Evolutionary conservation across 2,888 invertebrate genomes (phyloP), one percentile per base, ranked within the genome.

Genomic region (Rhabditoides inermis): DNA sequence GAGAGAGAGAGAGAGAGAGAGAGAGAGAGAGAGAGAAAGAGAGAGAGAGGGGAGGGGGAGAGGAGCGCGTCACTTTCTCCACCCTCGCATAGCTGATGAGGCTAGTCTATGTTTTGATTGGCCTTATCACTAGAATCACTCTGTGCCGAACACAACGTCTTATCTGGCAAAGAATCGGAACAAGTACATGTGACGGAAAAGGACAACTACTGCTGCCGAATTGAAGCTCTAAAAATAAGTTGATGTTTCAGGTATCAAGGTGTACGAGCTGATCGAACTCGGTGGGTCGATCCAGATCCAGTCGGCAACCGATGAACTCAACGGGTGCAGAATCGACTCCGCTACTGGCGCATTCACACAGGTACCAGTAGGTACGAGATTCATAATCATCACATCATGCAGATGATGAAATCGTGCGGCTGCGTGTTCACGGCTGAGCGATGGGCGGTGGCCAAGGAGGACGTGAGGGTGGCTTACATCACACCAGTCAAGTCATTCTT

Each of bases 351-450:
- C n/a, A n/a, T n/a, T n/a, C n/a, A n/a, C n/a, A n/a, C n/a, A n/a
- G n/a, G n/a, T n/a, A n/a, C n/a, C n/a, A n/a, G n/a, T n/a, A n/a
- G n/a, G n/a, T n/a, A n/a, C n/a, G n/a, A n/a, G n/a, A n/a, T n/a
- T n/a, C n/a, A n/a, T n/a, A n/a, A n/a, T n/a, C n/a, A n/a, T n/a
- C n/a, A n/a, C n/a, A n/a, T n/a, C n/a, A n/a, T n/a, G n/a, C 41
- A 53, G 28, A n/a, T 60, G 22, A 45, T 53, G 5, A 30, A 53
- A 15, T 41, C 58, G 37, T 71, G 72, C 49, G 72, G 73, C 18
- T 69, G 68, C 51, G 51, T 57, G 25, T 73, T 70, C 47, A 57
- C 61, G 20, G 54, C 59, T 15, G 63, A 70, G 28, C 60, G 61
- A 35, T 73, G 72, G 72, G 58, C 53, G 6, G 54, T 73, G 25